These are phyloP conservation scores for Scaptodrosophila lebanonensis DNA, from an alignment of 1,140 invertebrate species.

Conservation along the genomic window DNA sequence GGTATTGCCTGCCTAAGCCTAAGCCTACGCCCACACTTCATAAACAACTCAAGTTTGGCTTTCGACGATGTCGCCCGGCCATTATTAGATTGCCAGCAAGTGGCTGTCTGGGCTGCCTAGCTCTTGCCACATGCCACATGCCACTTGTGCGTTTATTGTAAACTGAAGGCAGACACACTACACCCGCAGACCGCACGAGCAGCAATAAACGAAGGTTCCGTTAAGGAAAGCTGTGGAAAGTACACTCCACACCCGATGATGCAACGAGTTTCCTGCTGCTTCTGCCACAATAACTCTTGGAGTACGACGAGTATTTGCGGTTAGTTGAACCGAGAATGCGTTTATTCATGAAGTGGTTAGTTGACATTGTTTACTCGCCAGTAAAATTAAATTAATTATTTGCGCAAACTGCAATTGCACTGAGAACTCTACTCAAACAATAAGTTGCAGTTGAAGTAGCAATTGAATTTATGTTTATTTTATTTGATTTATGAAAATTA, in stretches of 20 bases:
- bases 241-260: no score
- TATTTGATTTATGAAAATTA: no score
- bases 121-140: not conserved
- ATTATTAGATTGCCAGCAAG: conserved; percentile 69
- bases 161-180: no score
- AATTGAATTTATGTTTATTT: no score
- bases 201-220: no score
- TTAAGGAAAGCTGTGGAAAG: no score
- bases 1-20: not conserved
- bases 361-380: no score
- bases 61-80: conserved; percentile 22
- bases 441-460: no score
- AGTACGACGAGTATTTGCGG: no score
- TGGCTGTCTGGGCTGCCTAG: conserved; percentile 3
- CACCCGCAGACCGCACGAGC: no score
- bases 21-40: conserved; percentile 35
- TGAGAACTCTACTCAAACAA: no score
- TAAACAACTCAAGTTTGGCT: conserved; percentile 58
- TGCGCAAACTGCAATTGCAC: conserved; percentile 25
- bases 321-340: conserved; percentile 59
- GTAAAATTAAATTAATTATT: conserved; percentile 42
- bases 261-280: not conserved
- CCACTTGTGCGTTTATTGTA: not conserved
- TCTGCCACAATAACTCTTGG: no score
- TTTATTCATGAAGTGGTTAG: conserved; percentile 45